Evolutionary conservation across 2,113 vertebrate genomes (phyloP).

Genomic region (Orientallactaga bullata): DNA sequence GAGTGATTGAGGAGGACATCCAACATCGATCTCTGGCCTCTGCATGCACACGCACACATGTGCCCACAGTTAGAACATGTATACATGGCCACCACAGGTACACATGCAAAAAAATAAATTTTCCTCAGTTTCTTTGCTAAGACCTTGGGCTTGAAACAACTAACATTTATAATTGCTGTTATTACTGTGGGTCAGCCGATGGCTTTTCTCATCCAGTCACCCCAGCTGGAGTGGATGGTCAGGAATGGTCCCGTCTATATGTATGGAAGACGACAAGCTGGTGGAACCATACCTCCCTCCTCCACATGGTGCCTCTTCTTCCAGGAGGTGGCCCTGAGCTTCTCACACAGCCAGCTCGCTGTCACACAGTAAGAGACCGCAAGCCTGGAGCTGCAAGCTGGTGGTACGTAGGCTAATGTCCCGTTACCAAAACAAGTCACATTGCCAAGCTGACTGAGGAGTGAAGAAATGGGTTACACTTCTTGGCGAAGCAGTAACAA

Average conservation of each 20-base stretch:
- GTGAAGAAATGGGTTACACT: not conserved
- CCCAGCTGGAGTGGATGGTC: not conserved
- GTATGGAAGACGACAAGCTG: not conserved
- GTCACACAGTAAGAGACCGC: not conserved
- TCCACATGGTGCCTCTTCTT: not conserved
- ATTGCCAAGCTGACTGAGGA: not conserved
- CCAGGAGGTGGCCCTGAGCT: not conserved
- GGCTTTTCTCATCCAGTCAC: not conserved
- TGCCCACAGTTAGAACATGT: too few species aligned
- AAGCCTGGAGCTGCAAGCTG: not conserved
- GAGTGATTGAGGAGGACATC: too few species aligned
- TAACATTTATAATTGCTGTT: not conserved
- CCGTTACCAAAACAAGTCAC: not conserved
- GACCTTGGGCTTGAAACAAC: not conserved
- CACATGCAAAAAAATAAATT: too few species aligned
- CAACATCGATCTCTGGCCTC: too few species aligned
- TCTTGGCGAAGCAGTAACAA: not conserved
- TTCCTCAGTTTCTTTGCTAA: not conserved
- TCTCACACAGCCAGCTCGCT: not conserved
- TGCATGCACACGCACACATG: too few species aligned
- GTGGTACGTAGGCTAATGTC: too few species aligned
- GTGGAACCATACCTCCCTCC: not conserved
- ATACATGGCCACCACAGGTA: too few species aligned
- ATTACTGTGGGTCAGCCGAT: not conserved
- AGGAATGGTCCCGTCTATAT: not conserved